Conservation (phyloP, 2,113 vertebrate species). For the Tinamus guttatus region DNA sequence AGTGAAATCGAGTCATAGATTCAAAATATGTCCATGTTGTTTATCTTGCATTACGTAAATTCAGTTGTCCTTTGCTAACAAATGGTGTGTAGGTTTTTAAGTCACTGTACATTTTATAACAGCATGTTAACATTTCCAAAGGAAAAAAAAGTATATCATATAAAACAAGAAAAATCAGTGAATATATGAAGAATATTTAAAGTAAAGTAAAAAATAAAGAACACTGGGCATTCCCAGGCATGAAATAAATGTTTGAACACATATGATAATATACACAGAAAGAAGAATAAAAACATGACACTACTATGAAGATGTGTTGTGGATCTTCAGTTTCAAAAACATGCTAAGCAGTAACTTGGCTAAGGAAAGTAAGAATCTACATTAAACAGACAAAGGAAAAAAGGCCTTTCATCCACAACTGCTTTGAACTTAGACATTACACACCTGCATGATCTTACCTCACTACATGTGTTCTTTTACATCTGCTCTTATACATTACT, state of each 20-base stretch:
- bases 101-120: neutral
- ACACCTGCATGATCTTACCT: neutral
- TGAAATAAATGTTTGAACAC: neutral
- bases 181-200: neutral
- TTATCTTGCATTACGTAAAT: neutral
- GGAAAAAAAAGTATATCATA: neutral
- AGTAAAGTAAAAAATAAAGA: too few relatives aligned
- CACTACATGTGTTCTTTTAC: neutral
- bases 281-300: neutral
- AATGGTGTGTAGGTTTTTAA: neutral
- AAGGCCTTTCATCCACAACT: rapidly evolving
- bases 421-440: neutral
- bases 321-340: neutral
- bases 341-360: neutral
- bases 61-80: neutral
- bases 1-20: neutral
- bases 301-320: neutral
- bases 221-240: neutral
- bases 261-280: neutral
- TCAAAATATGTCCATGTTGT: neutral
- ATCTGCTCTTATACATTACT: neutral
- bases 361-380: neutral
- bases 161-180: neutral
- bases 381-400: neutral
- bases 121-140: neutral